Conservation (phyloP, 2,797 vertebrate genomes). For the Mionectes olivaceus region DNA sequence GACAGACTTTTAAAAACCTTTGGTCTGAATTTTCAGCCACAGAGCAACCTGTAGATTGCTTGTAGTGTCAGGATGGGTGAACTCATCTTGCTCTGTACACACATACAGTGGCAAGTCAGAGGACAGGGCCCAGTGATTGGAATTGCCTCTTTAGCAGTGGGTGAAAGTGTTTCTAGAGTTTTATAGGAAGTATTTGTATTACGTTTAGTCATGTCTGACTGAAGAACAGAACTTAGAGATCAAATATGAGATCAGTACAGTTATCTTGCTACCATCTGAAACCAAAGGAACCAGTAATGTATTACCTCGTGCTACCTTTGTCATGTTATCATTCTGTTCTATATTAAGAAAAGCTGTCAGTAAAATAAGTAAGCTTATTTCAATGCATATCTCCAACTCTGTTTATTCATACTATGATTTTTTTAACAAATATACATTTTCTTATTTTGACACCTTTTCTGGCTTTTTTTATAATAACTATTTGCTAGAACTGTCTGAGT, state of each 20-base stretch:
- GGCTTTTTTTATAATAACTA: not conserved
- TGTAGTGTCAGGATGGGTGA: not conserved
- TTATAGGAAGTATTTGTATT: not conserved
- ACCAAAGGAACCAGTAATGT: not conserved
- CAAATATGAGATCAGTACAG: not conserved
- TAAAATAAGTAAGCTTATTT: not conserved
- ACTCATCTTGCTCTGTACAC: not conserved
- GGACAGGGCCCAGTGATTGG: not conserved
- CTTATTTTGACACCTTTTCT: not conserved
- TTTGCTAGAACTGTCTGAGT: not conserved
- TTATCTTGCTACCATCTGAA: not conserved
- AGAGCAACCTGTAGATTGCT: not conserved
- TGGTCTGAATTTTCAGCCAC: not conserved
- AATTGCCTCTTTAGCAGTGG: not conserved
- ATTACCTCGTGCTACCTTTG: not conserved
- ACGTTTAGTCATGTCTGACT: accelerated
- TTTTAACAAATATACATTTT: not conserved
- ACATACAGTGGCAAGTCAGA: too few species aligned
- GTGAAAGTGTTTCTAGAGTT: not conserved
- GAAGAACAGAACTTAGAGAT: not conserved
- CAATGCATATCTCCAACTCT: not conserved
- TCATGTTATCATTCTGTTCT: not conserved
- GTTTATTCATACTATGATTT: not conserved
- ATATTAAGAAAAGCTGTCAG: not conserved
- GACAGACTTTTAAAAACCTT: not conserved